Conservation (phyloP, 2,113 vertebrate genomes). For the Cairina moschata region DNA sequence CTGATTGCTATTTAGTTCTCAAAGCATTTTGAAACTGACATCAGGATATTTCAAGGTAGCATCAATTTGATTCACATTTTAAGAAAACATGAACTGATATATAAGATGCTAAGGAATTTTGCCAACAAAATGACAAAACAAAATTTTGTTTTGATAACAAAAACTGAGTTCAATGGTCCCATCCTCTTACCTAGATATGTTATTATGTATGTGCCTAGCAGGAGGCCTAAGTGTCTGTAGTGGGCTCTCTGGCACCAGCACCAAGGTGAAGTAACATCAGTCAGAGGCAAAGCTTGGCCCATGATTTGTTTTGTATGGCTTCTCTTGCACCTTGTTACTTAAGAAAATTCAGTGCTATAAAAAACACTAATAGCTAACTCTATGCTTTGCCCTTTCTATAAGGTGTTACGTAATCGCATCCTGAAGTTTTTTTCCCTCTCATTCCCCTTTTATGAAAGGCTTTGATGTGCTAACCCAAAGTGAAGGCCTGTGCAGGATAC, state of each 20-base stretch:
- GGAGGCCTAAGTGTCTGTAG: not conserved
- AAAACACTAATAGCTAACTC: not conserved
- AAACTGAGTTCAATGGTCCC: fast-evolving
- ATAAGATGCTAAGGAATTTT: not conserved
- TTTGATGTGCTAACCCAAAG: not conserved
- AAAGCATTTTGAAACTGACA: not conserved
- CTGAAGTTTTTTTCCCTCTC: not conserved
- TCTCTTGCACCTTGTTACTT: not conserved
- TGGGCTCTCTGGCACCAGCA: not conserved
- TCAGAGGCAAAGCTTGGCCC: not conserved
- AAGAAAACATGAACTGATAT: not conserved
- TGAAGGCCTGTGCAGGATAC: too few species aligned
- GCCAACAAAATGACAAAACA: too few species aligned
- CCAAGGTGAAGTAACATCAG: too few species aligned
- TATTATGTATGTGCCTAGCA: fast-evolving
- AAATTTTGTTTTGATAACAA: not conserved
- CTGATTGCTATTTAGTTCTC: not conserved
- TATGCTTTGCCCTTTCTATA: not conserved
- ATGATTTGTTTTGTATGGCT: not conserved
- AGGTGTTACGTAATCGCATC: not conserved
- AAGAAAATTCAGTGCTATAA: not conserved
- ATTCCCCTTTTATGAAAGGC: not conserved
- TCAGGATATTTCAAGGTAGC: not conserved
- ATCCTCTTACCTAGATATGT: not conserved
- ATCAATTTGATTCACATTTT: not conserved